These are phyloP conservation scores for Cynopterus brachyotis DNA, from an alignment of 2,113 vertebrate species.

Conservation along the genomic window DNA sequence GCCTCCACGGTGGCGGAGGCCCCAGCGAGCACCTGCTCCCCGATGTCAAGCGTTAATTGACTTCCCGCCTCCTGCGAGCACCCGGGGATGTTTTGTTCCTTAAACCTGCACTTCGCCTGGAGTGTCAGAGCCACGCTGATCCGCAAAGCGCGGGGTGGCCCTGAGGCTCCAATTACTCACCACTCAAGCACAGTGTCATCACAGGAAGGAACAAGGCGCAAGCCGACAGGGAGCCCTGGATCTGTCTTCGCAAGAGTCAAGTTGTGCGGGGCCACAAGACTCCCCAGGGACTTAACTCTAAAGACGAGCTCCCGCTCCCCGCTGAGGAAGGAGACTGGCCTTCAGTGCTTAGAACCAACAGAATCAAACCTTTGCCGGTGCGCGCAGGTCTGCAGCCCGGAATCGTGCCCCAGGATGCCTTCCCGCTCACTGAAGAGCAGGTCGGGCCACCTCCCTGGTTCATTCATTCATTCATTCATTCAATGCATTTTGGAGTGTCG, in stretches of 20 bases:
- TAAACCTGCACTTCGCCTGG: rapidly evolving
- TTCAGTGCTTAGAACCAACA: neutral
- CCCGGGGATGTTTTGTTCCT: neutral
- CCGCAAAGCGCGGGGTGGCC: neutral
- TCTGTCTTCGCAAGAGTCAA: neutral
- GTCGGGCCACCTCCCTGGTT: neutral
- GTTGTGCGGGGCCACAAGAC: neutral
- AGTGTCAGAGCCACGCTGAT: neutral
- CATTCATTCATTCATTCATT: neutral
- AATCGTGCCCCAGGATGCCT: neutral
- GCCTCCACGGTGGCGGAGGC: neutral
- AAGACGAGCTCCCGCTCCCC: neutral
- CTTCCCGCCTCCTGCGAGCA: neutral
- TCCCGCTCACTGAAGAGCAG: neutral
- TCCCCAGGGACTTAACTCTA: neutral
- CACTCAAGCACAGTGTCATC: constrained; percentile 28
- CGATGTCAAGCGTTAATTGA: constrained; percentile 20
- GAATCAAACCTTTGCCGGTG: neutral
- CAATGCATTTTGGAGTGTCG: neutral
- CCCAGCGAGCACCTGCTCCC: neutral
- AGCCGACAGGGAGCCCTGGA: neutral
- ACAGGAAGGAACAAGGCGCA: neutral
- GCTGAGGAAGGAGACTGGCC: neutral
- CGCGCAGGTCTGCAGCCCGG: neutral
- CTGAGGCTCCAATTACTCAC: constrained; percentile 51